Percentiles rank a stretch among this genome's conserved stretches.
These are phyloP conservation scores for Drosophila percnosoma DNA, from an alignment of 2,888 invertebrate genomes.

Conservation along the genomic window DNA sequence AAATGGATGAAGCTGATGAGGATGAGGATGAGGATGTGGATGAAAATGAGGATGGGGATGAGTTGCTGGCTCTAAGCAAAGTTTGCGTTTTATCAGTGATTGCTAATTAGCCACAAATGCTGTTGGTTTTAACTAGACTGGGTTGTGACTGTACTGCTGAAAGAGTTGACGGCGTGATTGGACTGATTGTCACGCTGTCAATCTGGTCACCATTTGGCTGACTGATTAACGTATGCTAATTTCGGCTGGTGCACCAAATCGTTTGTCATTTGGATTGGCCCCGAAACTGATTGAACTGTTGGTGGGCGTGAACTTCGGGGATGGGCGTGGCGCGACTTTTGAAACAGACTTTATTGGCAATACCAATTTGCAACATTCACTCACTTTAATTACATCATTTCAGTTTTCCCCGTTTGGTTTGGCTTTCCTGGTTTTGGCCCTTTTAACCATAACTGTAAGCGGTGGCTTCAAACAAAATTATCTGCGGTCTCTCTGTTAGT, in stretches of 20 bases:
- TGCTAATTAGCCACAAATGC: constrained; percentile 59
- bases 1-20: constrained; percentile 1
- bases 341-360: constrained; percentile 6
- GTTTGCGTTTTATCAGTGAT: constrained; percentile 48
- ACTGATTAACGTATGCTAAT: constrained; percentile 70
- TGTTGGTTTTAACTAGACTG: constrained; percentile 23
- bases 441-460: constrained; percentile 3
- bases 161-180: constrained; percentile 23
- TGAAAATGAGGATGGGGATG: not conserved
- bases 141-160: constrained; percentile 1
- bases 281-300: constrained; percentile 28
- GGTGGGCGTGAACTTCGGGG: constrained; percentile 2
- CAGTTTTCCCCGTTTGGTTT: not conserved
- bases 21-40: not conserved
- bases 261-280: constrained; percentile 38
- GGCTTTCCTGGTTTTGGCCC: not conserved
- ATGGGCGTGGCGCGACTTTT: constrained; percentile 11
- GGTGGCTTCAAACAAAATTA: not conserved
- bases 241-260: constrained; percentile 32
- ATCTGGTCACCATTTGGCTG: constrained; percentile 4
- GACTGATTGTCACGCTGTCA: constrained; percentile 5
- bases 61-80: constrained; percentile 4
- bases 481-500: not conserved
- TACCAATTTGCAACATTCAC: constrained; percentile 23
- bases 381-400: constrained; percentile 32